phyloP scores from a whole-genome alignment of 2,113 vertebrate species.

The Pterocles orientalis region DNA sequence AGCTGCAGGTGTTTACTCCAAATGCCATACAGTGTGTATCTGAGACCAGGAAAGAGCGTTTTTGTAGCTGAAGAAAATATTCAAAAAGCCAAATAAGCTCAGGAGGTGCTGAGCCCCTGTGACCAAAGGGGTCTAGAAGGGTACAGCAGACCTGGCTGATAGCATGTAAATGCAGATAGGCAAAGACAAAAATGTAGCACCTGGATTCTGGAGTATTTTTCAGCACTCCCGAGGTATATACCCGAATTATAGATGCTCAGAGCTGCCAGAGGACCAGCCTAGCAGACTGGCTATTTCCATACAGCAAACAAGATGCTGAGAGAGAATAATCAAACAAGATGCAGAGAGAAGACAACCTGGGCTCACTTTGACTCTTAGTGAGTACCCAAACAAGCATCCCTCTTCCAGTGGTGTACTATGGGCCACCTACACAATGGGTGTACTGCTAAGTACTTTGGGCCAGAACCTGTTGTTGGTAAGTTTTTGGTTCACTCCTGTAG shows the following conservation, averaged over 20 bases:
- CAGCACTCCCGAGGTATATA: not conserved
- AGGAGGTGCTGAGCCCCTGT: not conserved
- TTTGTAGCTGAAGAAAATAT: not conserved
- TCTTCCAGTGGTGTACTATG: not conserved
- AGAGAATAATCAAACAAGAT: not conserved
- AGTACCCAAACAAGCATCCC: not conserved
- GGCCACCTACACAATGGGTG: no score
- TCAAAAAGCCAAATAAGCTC: not conserved
- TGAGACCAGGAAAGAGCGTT: not conserved
- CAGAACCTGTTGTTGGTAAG: not conserved
- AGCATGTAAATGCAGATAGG: not conserved
- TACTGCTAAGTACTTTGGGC: not conserved
- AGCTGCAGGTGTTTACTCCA: constrained; percentile 29
- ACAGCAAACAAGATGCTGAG: not conserved
- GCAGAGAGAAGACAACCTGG: not conserved
- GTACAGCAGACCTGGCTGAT: not conserved
- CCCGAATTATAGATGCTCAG: not conserved
- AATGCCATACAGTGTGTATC: not conserved
- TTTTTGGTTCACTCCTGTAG: not conserved
- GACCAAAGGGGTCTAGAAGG: no score
- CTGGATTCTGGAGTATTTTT: not conserved
- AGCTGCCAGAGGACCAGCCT: not conserved
- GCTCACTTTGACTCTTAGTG: not conserved
- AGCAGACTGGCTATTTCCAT: not conserved
- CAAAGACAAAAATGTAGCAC: not conserved